A percentile compares a stretch with the other conserved stretches of the same genome.
phyloP scores from a whole-genome alignment of 2,888 invertebrate species.

The Eutolmus rufibarbis region DNA sequence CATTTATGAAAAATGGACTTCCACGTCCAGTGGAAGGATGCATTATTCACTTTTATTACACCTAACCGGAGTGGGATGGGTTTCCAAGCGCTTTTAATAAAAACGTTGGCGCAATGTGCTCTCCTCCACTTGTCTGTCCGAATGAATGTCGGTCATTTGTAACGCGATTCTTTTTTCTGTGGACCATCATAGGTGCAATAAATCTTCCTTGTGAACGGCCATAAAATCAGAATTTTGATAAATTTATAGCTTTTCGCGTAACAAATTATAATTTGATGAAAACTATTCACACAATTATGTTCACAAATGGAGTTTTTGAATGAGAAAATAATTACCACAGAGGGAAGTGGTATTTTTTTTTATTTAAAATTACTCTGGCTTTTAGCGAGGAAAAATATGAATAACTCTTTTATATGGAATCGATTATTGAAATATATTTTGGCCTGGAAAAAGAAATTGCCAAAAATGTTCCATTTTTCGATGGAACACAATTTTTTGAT shows the following conservation, averaged over 20 bases:
- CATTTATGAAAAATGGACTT: neutral
- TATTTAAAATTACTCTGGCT: neutral
- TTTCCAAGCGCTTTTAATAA: conserved; percentile 10
- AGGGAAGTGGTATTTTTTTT: neutral
- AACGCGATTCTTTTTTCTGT: neutral
- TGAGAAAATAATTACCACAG: neutral
- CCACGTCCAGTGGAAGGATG: neutral
- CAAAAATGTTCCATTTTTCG: no score
- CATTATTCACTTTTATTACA: conserved; percentile 24
- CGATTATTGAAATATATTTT: no score
- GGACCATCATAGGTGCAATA: conserved; percentile 4
- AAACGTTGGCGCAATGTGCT: neutral
- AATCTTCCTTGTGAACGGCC: neutral
- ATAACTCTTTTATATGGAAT: neutral
- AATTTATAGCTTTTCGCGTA: neutral
- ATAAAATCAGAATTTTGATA: conserved; percentile 8
- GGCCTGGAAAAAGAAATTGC: no score
- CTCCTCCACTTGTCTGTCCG: neutral
- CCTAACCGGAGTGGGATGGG: neutral
- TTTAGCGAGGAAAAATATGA: neutral
- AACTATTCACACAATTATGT: neutral
- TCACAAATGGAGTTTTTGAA: neutral
- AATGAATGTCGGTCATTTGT: neutral
- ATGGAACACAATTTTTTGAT: no score
- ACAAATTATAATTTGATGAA: neutral